Percentiles rank a stretch among this genome's conserved stretches.
These are phyloP conservation scores for Eutolmus rufibarbis DNA, from an alignment of 2,888 invertebrate species.

Conservation along the genomic window DNA sequence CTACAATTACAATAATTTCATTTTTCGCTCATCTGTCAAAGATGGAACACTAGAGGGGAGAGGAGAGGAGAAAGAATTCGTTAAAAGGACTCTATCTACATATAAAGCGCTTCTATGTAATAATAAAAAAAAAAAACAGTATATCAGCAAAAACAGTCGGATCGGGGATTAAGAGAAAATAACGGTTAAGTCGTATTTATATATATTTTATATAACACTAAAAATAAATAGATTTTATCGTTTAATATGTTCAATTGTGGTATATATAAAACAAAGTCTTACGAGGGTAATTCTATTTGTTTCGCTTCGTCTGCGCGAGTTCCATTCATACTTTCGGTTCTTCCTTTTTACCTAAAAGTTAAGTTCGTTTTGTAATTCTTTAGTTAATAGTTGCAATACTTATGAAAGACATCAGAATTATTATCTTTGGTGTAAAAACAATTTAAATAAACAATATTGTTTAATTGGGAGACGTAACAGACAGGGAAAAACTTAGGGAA, in stretches of 20 bases:
- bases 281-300: conserved; percentile 11
- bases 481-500: not conserved
- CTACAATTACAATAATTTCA: not conserved
- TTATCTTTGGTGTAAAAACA: conserved; percentile 39
- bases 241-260: conserved; percentile 31
- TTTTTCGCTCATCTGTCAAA: not conserved
- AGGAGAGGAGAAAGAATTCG: not conserved
- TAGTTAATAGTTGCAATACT: conserved; percentile 23
- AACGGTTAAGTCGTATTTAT: conserved; percentile 14
- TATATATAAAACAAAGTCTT: conserved; percentile 36
- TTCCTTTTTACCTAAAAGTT: conserved; percentile 37
- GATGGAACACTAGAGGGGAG: not conserved
- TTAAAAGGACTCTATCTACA: conserved; percentile 28
- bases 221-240: conserved; percentile 37
- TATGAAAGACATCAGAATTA: conserved; percentile 8
- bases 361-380: conserved; percentile 17
- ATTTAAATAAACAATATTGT: conserved; percentile 19
- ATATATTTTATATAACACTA: conserved; percentile 36
- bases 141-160: not conserved
- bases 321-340: conserved; percentile 29
- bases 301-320: not conserved
- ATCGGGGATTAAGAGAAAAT: not conserved
- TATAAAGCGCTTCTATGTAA: conserved; percentile 9
- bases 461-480: not conserved
- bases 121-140: not conserved